Evolutionary conservation across 2,797 vertebrate genomes (phyloP), one percentile per base, ranked within the genome.

Genomic region (Gallinago stenura): DNA sequence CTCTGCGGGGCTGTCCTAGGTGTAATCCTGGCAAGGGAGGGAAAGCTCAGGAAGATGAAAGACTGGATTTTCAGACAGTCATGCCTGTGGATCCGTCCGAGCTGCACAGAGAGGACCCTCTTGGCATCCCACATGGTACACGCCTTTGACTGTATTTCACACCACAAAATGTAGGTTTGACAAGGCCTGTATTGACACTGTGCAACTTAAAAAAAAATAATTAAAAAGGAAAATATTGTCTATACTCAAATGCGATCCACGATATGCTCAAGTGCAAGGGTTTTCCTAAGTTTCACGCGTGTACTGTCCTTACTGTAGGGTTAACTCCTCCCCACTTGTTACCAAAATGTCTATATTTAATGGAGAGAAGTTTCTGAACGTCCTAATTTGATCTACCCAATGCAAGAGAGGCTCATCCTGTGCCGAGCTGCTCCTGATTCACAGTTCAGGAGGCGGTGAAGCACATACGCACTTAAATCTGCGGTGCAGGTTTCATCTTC

Each of bases 1-100:
- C 88, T 90, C 95, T 70, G 18, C 73, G 93, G 93, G 83, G 80
- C 51, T 95, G 53, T 46, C 73, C 76, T 1, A 89, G 83, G 73
- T 87, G 30, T 69, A 62, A 82, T 79, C 65, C 70, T 86, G 45
- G 71, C 43, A 90, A 83, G 39, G 28, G 22, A 89, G 18, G 12
- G 60, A 82, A 68, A 48, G 48, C 22, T 92, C 33, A 77, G 56
- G 68, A 82, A 91, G 68, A 93, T 18, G 13, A 60, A 51, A 76
- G 56, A 20, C 10, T 25, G 28, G 50, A 54, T 89, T 91, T 87
- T 72, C 81, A 80, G 72, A 54, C 25, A 53, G 6, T 62, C 10
- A 20, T 18, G 31, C 35, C 65, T 72, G 18, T 7, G 6, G 60
- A 58, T 66, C 50, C 4, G 2, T 19, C 56, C n/a, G 68, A 46